Percentiles rank a stretch among this genome's conserved stretches.
Evolutionary conservation across 1,140 invertebrate species (phyloP).

Genomic region (Penaeus vannamei): DNA sequence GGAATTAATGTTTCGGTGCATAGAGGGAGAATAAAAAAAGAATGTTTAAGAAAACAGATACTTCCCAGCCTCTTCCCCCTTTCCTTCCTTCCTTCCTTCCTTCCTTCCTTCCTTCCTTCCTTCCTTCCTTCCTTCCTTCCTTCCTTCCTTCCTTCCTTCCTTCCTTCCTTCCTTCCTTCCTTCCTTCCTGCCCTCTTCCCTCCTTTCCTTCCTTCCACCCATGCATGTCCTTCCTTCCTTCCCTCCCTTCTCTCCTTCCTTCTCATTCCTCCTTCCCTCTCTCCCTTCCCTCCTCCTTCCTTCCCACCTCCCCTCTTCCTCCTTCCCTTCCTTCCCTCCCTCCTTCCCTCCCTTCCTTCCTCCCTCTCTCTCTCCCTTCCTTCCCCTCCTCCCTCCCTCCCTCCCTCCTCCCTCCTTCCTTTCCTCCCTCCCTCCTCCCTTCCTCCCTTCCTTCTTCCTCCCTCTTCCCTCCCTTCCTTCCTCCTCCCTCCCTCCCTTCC

Average conservation of each 20-base stretch:
- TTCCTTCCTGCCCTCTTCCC: not conserved
- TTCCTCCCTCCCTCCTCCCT: not conserved
- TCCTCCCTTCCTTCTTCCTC: not conserved
- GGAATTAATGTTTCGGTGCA: not conserved
- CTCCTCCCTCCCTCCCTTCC: not conserved
- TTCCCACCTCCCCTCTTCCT: not conserved
- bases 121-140: not conserved
- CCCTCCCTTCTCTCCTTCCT: not conserved
- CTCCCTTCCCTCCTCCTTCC: not conserved
- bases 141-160: not conserved
- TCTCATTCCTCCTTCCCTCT: not conserved
- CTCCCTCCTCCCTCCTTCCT: not conserved
- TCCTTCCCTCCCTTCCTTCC: not conserved
- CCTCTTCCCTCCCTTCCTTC: no score
- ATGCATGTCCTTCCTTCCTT: not conserved
- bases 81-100: not conserved
- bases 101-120: not conserved
- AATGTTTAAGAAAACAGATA: not conserved
- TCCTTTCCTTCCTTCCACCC: not conserved
- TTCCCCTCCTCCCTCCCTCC: not conserved
- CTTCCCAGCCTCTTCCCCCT: not conserved
- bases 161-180: no score
- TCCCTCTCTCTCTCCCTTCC: not conserved
- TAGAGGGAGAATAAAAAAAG: not conserved
- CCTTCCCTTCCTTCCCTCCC: not conserved